phyloP scores from a whole-genome alignment of 2,888 invertebrate species.

The Caenorhabditis sp. region DNA sequence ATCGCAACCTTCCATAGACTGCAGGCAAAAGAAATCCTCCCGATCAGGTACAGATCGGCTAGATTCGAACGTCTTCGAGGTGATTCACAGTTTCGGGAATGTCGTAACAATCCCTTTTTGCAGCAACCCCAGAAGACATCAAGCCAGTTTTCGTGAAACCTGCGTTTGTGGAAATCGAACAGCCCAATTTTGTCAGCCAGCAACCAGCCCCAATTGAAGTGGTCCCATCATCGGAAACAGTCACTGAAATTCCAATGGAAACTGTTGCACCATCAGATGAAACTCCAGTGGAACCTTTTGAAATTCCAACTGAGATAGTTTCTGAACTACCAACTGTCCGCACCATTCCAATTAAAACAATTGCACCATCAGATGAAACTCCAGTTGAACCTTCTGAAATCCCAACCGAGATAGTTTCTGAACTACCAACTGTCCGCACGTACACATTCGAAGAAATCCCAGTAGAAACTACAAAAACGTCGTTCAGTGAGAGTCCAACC shows the following conservation, averaged over 20 bases:
- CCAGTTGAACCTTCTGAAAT: constrained; percentile 19
- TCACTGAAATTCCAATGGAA: constrained; percentile 42
- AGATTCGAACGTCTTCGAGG: constrained; percentile 62
- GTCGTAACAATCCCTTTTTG: constrained; percentile 1
- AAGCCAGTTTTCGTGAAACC: constrained; percentile 43
- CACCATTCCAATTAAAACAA: constrained; percentile 19
- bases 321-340: too few species aligned
- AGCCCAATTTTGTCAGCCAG: constrained; percentile 17
- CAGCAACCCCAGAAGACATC: constrained; percentile 28
- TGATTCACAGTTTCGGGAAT: constrained; percentile 1
- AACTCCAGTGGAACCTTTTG: constrained; percentile 20
- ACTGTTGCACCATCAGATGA: constrained; percentile 15
- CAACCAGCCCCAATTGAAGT: constrained; percentile 28
- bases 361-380: constrained; percentile 13
- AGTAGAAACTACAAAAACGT: neutral
- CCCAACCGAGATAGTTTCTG: constrained; percentile 5
- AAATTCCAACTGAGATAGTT: constrained; percentile 18
- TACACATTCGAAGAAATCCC: constrained; percentile 18
- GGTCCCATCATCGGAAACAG: constrained; percentile 37
- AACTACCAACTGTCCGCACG: constrained; percentile 1
- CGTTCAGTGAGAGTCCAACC: neutral
- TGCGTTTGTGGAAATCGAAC: constrained; percentile 26
- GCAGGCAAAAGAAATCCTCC: constrained; percentile 25
- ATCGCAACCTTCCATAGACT: constrained; percentile 42
- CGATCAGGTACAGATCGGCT: constrained; percentile 38